These are phyloP conservation scores for Corythaeola cristata DNA, from an alignment of 2,113 vertebrate genomes.

Conservation along the genomic window DNA sequence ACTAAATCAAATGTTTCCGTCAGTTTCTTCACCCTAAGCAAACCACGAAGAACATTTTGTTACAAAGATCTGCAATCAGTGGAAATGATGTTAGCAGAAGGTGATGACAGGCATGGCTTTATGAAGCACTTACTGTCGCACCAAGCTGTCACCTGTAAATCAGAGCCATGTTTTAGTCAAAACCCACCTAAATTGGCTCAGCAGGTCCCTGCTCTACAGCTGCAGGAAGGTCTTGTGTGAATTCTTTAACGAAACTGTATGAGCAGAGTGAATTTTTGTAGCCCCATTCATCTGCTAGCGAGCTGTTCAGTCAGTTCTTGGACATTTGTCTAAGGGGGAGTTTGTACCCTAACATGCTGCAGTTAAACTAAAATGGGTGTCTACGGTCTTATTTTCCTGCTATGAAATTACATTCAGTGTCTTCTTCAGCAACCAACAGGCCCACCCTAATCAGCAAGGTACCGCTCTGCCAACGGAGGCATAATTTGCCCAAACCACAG, in stretches of 20 bases:
- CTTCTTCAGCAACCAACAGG: not conserved
- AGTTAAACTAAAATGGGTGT: not conserved
- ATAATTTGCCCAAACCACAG: not conserved
- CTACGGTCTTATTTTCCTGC: not conserved
- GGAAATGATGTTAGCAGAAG: not conserved
- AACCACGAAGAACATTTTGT: slow-evolving; percentile 29
- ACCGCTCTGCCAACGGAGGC: not conserved
- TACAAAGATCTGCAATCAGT: slow-evolving; percentile 13
- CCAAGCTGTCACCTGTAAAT: not conserved
- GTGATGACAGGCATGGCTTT: not conserved
- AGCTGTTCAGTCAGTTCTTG: not conserved
- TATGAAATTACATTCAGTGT: not conserved
- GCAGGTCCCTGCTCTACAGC: not conserved
- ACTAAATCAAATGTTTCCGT: slow-evolving; percentile 92
- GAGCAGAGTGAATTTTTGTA: not conserved
- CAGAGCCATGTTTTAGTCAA: not conserved
- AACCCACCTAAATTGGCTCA: not conserved
- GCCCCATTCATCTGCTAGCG: not conserved
- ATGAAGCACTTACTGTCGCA: not conserved
- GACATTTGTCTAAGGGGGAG: not conserved
- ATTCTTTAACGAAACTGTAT: not conserved
- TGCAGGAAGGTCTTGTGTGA: not conserved
- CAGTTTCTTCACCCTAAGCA: slow-evolving; percentile 91
- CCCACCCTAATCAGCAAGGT: not conserved
- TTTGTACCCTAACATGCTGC: not conserved